Evolutionary conservation across 2,888 invertebrate genomes (phyloP), one percentile per base, ranked within the genome.

Genomic region (Brenthis ino): DNA sequence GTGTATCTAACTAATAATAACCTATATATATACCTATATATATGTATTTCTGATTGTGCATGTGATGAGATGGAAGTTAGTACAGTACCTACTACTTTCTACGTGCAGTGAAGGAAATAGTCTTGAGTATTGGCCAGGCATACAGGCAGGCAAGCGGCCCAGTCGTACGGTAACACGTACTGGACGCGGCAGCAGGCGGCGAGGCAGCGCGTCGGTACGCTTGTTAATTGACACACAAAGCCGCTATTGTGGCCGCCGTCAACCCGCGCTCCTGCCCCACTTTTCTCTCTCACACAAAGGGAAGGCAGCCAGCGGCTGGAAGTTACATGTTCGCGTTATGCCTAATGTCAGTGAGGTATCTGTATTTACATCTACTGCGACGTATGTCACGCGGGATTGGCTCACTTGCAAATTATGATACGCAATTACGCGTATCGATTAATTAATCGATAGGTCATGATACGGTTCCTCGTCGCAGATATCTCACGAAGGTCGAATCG

Each of bases 401-500:
- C 79, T 76, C 78, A 77, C 72, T 72, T 72, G 66, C 69, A 72
- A 73, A 69, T 77, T 73, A 76, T 75, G 79, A 77, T 75, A 75
- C 75, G 79, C 77, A 78, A 43, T 43, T 43, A 43, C 37, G 37
- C 37, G 11, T 43, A 43, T 43, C 37, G 37, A 11, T 43, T 77
- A 70, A 74, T 72, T 70, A 72, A 75, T 74, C 72, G 65, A 74
- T 75, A 74, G 85, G 84, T 81, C 83, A 77, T 69, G 74, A 75
- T 78, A 71, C 67, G 68, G 72, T 73, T 65, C 69, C 47, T 64
- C 71, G 58, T 58, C 70, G 67, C 64, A 77, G 84, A 83, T 84
- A 84, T 75, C 78, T 70, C 75, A 77, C 76, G 73, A 80, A 84
- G 85, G 86, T 83, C 82, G 74, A 80, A 82, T 76, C 80, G 84